Base-by-base conservation (phyloP, 1,140 invertebrate species). In the Temnothorax longispinosus region DNA sequence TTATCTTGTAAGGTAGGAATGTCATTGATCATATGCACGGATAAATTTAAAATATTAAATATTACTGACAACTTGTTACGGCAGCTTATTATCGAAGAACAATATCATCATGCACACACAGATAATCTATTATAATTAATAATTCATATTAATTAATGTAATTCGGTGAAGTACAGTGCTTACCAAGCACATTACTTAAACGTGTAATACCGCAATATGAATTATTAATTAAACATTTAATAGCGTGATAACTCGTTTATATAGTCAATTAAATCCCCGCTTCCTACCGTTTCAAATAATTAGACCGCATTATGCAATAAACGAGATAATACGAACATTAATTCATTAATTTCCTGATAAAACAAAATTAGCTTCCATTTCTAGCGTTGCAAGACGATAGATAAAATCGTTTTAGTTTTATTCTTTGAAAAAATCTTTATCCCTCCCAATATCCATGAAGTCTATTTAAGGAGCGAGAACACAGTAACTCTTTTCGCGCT, bases 171-270 rank as follows among this genome's bases (percentile, higher is more conserved):
- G 5, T 72, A 35, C 54, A n/a, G 13, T 35, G 27, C 0, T 56
- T 32, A 38, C 27, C 10, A 5, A 44, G 4, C 35, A 11, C n/a
- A 15, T 50, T 69, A 69, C 50, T 67, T 80, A 54, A 80, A 54
- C 21, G 32, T 13, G 3, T n/a, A 27, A 71, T 69, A 54, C 10
- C 10, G 35, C 47, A 71, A 54, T 15, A 69, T 44, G 11, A 27
- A 72, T 72, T 69, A 32, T 77, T 78, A 78, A 81, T 81, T 32
- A 81, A 71, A 50, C 15, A 71, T 81, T 77, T 78, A 62, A 64
- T 27, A 77, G 41, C 11, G 6, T 11, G 5, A 35, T 65, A 78
- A 67, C 13, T 38, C 44, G 32, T 21, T 21, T 72, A 62, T 13
- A 13, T 15, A n/a, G 21, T 6, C 38, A 56, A 32, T 71, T 67